Conservation (phyloP, 2,113 vertebrate genomes). For the Anarhynchus alexandrinus region DNA sequence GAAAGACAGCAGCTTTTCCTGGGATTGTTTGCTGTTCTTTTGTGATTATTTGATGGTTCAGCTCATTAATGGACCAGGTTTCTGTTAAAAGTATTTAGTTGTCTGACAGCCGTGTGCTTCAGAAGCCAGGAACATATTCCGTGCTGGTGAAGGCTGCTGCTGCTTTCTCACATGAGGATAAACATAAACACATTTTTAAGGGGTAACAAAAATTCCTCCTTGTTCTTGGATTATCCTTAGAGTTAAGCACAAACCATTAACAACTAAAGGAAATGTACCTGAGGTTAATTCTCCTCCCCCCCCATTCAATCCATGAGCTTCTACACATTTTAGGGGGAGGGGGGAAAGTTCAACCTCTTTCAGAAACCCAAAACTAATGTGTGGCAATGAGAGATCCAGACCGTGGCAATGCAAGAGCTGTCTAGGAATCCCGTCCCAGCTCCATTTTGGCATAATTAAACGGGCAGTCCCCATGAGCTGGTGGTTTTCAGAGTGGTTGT, state of each 20-base stretch:
- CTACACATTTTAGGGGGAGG: neutral
- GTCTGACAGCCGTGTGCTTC: neutral
- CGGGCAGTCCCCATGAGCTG: neutral
- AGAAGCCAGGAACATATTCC: neutral
- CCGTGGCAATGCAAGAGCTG: neutral
- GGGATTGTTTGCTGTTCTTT: neutral
- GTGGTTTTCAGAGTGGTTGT: neutral
- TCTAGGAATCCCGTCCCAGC: neutral
- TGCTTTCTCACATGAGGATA: neutral
- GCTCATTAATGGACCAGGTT: neutral
- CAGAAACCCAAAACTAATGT: neutral
- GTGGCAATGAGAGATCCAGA: neutral
- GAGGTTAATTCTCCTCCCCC: neutral
- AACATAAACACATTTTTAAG: neutral
- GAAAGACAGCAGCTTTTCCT: conserved; percentile 4
- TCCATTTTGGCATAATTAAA: neutral
- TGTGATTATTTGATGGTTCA: neutral
- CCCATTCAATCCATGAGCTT: neutral
- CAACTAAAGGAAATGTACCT: neutral
- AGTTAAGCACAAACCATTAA: neutral
- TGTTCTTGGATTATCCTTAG: neutral
- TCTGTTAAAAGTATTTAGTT: neutral
- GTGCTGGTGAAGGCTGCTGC: neutral
- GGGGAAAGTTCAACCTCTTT: neutral
- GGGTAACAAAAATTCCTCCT: neutral